These are phyloP conservation scores for Tenualosa thibaudeaui DNA, from an alignment of 2,797 vertebrate genomes.

Conservation along the genomic window DNA sequence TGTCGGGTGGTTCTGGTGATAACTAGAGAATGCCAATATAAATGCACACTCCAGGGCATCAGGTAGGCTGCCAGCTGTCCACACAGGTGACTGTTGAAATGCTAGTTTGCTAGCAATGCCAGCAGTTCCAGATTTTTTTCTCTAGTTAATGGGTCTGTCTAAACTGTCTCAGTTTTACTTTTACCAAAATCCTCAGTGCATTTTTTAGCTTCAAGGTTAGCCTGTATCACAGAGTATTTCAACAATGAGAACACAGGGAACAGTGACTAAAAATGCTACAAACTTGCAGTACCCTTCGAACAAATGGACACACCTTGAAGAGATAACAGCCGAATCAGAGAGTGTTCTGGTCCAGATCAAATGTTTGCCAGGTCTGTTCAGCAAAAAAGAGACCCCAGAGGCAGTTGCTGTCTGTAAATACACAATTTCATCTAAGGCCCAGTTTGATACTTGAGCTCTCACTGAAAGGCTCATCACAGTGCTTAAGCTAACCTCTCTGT, in stretches of 20 bases:
- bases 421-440: not conserved
- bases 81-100: not conserved
- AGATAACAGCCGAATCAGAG: not conserved
- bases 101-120: not conserved
- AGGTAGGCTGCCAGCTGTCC: not conserved
- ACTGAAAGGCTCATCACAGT: slow-evolving; percentile 1
- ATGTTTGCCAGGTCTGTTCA: not conserved
- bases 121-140: not conserved
- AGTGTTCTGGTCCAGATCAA: not conserved
- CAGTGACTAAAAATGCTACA: not conserved
- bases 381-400: not conserved
- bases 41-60: not conserved
- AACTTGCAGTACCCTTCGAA: not conserved
- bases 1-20: not conserved
- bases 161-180: not conserved
- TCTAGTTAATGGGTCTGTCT: not conserved
- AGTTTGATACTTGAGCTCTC: not conserved
- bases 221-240: not conserved
- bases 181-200: not conserved
- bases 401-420: not conserved
- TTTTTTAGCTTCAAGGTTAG: not conserved
- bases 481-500: not conserved
- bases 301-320: not conserved
- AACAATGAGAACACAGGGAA: not conserved
- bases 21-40: not conserved